Conservation (phyloP, 2,113 vertebrate genomes). For the Clarias batrachus region DNA sequence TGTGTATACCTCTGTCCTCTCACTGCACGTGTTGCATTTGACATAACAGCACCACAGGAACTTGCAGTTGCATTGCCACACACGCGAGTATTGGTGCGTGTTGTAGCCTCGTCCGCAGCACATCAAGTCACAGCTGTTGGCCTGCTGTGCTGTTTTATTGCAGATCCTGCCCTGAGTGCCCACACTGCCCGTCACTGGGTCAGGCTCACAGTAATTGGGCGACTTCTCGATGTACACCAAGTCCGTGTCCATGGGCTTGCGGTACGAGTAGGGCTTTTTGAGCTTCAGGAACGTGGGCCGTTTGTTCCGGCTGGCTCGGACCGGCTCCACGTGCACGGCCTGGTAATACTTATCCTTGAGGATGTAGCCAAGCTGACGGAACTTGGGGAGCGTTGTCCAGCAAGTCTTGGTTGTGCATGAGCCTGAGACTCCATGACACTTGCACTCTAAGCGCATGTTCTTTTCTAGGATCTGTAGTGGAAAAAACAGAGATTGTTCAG, state of each 20-base stretch:
- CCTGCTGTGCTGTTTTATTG: slow-evolving; percentile 89
- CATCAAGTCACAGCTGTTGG: slow-evolving; percentile 91
- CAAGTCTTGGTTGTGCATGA: slow-evolving; percentile 96
- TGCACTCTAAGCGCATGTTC: slow-evolving; percentile 92
- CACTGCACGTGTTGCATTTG: slow-evolving; percentile 95
- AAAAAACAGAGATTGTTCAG: slow-evolving; percentile 31
- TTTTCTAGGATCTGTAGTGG: slow-evolving; percentile 84
- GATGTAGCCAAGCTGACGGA: slow-evolving; percentile 90
- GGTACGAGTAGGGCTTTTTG: slow-evolving; percentile 90
- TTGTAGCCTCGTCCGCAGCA: slow-evolving; percentile 94
- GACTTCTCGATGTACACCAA: slow-evolving; percentile 94
- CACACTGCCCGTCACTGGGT: slow-evolving; percentile 84
- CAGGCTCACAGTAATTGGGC: slow-evolving; percentile 94
- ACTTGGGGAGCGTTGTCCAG: slow-evolving; percentile 93
- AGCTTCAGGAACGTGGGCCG: slow-evolving; percentile 92
- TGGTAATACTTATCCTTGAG: slow-evolving; percentile 94
- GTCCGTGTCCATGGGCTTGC: slow-evolving; percentile 92
- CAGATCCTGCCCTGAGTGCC: slow-evolving; percentile 91
- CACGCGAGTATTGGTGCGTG: slow-evolving; percentile 90
- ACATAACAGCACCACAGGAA: slow-evolving; percentile 98
- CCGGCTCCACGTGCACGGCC: slow-evolving; percentile 89
- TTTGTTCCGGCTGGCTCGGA: slow-evolving; percentile 89
- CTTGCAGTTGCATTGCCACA: slow-evolving; percentile 98
- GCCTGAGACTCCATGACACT: slow-evolving; percentile 91
- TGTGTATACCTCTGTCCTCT: slow-evolving; percentile 92